phyloP scores from a whole-genome alignment of 2,113 vertebrate genomes.

The Raja brachyura region DNA sequence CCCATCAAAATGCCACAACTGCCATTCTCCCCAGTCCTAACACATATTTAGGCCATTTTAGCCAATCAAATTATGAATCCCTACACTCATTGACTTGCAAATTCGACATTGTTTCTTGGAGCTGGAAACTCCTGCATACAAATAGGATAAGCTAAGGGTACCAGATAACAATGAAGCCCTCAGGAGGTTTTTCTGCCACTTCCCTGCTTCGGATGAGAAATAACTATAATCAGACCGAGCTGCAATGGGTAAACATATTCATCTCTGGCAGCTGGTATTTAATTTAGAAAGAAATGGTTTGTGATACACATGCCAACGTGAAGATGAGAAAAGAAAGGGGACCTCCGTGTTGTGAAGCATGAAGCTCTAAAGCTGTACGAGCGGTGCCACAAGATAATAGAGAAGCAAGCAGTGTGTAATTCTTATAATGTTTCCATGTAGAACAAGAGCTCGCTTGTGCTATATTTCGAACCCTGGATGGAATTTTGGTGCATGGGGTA shows the following conservation, averaged over 20 bases:
- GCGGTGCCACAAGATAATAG: neutral
- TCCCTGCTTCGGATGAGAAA: neutral
- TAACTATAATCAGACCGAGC: neutral
- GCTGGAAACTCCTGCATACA: neutral
- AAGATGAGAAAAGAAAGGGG: neutral
- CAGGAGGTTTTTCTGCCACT: neutral
- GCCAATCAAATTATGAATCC: too few species aligned
- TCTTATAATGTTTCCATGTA: neutral
- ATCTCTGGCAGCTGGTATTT: neutral
- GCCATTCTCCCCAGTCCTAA: too few species aligned
- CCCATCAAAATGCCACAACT: too few species aligned
- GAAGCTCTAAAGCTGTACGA: neutral
- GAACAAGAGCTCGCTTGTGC: neutral
- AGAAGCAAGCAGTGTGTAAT: neutral
- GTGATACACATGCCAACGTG: neutral
- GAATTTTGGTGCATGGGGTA: neutral
- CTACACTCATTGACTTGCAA: neutral
- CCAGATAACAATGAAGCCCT: neutral
- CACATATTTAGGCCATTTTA: too few species aligned
- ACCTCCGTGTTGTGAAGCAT: neutral
- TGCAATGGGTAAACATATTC: neutral
- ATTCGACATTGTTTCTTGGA: neutral
- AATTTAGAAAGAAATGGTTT: neutral
- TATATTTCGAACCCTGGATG: neutral
- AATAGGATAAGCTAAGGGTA: neutral